Evolutionary conservation across 2,797 vertebrate genomes (phyloP), one percentile per base, ranked within the genome.

Genomic region (Smutsia gigantea): DNA sequence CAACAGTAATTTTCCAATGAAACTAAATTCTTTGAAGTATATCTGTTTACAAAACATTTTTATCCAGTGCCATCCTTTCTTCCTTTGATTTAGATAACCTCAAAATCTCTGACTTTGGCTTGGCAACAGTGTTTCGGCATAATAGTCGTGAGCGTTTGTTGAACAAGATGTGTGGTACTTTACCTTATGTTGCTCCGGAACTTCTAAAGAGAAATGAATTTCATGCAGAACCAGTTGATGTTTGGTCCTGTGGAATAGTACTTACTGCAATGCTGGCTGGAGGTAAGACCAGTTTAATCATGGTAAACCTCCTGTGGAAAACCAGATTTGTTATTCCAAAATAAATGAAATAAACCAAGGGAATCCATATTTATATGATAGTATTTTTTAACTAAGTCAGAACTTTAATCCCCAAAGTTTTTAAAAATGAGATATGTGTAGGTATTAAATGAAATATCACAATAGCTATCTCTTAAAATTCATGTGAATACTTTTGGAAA

Each of bases 211-310:
- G 98, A 37, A 97, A 98, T 0, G 99, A 99, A 34, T 99, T 99
- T 98, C 98, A 98, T 37, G 99, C 99, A 0, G 99, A 99, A 97
- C 99, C 99, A 4, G 99, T 99, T 14, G 99, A 99, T 68, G 96
- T 99, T 87, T 99, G 99, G 99, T 99, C 99, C 1, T 99, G 99
- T 92, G 99, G 99, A 11, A 99, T 99, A 51, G 99, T 99, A 37
- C 99, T 99, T 63, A 99, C 99, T 0, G 99, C 99, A 37, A 99
- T 99, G 99, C 98, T 99, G 97, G 99, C 99, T 18, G 99, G 99
- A 99, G 99, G 99, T 99, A 95, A 96, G 97, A 64, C 15, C 29
- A 79, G 0, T 66, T 46, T 74, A 84, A 10, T 94, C 34, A 17
- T 59, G 72, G 63, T 69, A 61, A 57, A 94, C 84, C 49, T 86